A percentile compares a stretch with the other conserved stretches of the same genome.
Evolutionary conservation across 2,797 vertebrate genomes (phyloP).

Genomic region (Clamator glandarius): DNA sequence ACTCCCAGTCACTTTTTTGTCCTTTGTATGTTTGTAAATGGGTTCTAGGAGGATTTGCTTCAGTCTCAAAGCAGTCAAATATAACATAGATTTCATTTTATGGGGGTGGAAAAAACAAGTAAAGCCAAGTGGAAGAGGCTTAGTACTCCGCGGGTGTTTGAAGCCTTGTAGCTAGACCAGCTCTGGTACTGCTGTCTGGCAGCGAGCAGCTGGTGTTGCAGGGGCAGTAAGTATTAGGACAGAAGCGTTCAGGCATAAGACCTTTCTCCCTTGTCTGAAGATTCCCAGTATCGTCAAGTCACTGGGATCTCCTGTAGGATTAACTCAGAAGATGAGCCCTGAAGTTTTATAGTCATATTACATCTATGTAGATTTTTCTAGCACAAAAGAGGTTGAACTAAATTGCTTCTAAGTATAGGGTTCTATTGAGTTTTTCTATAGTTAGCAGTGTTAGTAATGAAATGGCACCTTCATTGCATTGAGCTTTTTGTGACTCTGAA

Average conservation of each 20-base stretch:
- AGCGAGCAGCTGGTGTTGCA: not conserved
- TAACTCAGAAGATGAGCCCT: not conserved
- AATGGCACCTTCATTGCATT: not conserved
- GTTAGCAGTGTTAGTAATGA: slow-evolving; percentile 21
- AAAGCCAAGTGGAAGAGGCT: not conserved
- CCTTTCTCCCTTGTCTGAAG: not conserved
- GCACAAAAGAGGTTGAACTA: not conserved
- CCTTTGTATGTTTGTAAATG: not conserved
- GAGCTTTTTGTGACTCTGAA: not conserved
- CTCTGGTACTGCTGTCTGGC: not conserved
- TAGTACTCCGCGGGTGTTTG: not conserved
- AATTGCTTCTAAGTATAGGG: slow-evolving; percentile 43
- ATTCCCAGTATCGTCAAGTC: not conserved
- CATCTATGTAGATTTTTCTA: not conserved
- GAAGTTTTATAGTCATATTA: not conserved
- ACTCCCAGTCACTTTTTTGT: not conserved
- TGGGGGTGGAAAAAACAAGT: not conserved
- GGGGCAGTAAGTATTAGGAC: not conserved
- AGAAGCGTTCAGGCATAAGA: not conserved
- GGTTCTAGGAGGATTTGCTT: not conserved
- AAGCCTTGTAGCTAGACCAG: not conserved
- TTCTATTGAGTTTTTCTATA: slow-evolving; percentile 1
- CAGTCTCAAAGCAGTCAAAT: not conserved
- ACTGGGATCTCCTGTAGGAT: not conserved
- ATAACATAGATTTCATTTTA: not conserved